Percentiles rank a stretch among this genome's conserved stretches.
These are phyloP conservation scores for Rhipidura dahli DNA, from an alignment of 2,113 vertebrate genomes.

Conservation along the genomic window DNA sequence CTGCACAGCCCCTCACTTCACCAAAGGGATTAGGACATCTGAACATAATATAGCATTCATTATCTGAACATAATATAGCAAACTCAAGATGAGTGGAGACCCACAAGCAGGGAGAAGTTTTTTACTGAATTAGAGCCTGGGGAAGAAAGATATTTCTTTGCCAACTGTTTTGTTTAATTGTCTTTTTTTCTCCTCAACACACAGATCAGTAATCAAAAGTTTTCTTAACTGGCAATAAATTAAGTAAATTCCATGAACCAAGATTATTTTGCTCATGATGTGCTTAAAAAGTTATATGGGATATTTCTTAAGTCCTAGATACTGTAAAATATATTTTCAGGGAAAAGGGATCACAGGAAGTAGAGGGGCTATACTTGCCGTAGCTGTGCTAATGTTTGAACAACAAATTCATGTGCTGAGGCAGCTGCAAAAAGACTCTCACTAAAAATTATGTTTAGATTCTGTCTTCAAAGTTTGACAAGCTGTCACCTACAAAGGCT, in stretches of 20 bases:
- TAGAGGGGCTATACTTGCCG: rapidly evolving
- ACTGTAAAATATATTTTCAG: neutral
- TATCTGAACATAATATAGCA: neutral
- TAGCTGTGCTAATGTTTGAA: neutral
- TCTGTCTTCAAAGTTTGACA: neutral
- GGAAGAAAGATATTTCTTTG: neutral
- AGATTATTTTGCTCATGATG: neutral
- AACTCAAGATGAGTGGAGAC: neutral
- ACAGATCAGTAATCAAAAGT: neutral
- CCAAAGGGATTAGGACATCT: neutral
- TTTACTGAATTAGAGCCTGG: neutral
- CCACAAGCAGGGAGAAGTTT: neutral
- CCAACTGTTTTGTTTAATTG: neutral
- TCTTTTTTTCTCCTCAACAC: neutral
- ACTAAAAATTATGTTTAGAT: neutral
- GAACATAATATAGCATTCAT: neutral
- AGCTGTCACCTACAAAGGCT: neutral
- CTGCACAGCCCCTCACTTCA: neutral
- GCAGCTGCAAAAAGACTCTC: neutral
- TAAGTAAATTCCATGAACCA: neutral
- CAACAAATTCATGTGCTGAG: neutral
- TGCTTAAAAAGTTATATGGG: neutral
- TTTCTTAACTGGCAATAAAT: neutral
- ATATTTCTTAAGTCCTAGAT: neutral
- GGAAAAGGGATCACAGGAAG: neutral